Evolutionary conservation across 2,888 invertebrate species (phyloP).

Genomic region (Pomacea canaliculata): DNA sequence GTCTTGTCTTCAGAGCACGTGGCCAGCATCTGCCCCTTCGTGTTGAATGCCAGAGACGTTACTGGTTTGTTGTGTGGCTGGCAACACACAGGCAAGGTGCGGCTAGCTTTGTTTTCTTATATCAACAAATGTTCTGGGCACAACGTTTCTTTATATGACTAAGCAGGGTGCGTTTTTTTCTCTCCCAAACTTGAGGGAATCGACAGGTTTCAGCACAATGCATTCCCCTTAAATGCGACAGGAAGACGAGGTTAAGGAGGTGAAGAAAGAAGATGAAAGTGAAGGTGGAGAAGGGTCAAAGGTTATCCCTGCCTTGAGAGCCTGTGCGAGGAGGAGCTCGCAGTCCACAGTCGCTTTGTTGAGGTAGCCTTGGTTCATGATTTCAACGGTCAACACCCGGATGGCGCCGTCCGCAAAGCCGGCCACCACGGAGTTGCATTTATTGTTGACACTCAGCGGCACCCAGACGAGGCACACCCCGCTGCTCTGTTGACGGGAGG

Average conservation of each 20-base stretch:
- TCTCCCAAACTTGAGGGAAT: too few relatives aligned
- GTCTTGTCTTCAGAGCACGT: slow-evolving; percentile 17
- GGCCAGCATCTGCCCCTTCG: background rate
- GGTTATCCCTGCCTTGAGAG: background rate
- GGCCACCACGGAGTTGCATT: slow-evolving; percentile 18
- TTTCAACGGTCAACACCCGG: slow-evolving; percentile 9
- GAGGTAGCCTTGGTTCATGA: background rate
- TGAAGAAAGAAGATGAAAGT: background rate
- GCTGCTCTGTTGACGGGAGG: background rate
- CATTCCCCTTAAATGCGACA: background rate
- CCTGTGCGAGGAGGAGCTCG: slow-evolving; percentile 11
- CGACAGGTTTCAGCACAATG: too few relatives aligned
- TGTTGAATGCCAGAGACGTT: slow-evolving; percentile 7
- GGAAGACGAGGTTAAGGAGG: background rate
- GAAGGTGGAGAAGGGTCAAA: too few relatives aligned
- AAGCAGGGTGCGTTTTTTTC: too few relatives aligned
- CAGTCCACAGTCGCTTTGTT: slow-evolving; percentile 1
- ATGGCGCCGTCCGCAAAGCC: slow-evolving; percentile 31
- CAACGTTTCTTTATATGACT: background rate
- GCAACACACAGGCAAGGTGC: too few relatives aligned
- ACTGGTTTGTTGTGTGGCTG: slow-evolving; percentile 13
- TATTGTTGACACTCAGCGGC: slow-evolving; percentile 4
- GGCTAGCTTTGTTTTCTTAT: too few relatives aligned
- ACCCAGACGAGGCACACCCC: slow-evolving; percentile 30
- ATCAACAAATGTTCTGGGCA: background rate